A percentile compares a stretch with the other conserved stretches of the same genome.
phyloP scores from a whole-genome alignment of 2,113 vertebrate genomes.

The Gorsachius goisagi region DNA sequence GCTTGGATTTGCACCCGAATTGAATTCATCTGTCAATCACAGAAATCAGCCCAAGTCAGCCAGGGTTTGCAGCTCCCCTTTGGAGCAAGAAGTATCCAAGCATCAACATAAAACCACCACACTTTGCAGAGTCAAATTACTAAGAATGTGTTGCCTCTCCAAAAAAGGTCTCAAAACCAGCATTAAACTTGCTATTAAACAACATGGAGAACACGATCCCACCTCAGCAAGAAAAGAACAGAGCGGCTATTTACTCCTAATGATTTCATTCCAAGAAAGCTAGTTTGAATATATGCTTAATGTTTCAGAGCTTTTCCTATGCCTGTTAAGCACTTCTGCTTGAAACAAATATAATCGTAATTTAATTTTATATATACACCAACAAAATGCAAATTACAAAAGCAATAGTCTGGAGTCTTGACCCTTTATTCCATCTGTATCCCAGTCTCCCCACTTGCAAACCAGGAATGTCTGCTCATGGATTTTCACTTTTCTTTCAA shows the following conservation, averaged over 20 bases:
- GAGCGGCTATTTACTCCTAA: conserved; percentile 3
- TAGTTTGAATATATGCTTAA: neutral
- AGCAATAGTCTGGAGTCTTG: conserved; percentile 35
- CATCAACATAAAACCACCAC: neutral
- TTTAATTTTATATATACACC: conserved; percentile 12
- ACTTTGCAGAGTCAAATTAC: neutral
- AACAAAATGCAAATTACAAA: conserved; percentile 51
- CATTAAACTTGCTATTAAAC: neutral
- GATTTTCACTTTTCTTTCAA: neutral
- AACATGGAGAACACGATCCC: neutral
- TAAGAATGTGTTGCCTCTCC: neutral
- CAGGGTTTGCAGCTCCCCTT: neutral
- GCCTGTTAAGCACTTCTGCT: conserved; percentile 32
- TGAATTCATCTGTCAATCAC: neutral
- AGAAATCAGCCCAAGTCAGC: neutral
- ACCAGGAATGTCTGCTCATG: neutral
- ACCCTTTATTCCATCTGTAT: conserved; percentile 1
- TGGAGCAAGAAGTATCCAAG: neutral
- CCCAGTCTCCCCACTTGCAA: conserved; percentile 2
- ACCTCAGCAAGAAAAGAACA: neutral
- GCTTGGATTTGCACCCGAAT: neutral
- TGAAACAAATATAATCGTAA: neutral
- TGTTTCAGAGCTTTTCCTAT: conserved; percentile 2
- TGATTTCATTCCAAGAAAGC: neutral
- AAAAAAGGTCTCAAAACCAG: neutral